A percentile compares a stretch with the other conserved stretches of the same genome.
phyloP scores from a whole-genome alignment of 1,140 invertebrate genomes.

The Drosophila pectinifera region DNA sequence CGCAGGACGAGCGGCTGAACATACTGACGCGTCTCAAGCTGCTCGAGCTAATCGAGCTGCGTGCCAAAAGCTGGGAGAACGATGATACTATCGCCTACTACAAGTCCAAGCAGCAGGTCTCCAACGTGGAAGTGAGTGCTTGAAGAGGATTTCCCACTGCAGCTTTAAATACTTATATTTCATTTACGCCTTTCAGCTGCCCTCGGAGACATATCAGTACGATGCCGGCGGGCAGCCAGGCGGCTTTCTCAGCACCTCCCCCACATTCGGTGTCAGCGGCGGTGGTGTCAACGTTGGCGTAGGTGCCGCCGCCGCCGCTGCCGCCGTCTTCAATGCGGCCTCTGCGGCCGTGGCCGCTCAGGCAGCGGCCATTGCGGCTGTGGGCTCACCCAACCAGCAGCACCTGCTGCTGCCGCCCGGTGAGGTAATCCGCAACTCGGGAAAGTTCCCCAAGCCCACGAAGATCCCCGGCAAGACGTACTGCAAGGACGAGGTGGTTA shows the following conservation, averaged over 20 bases:
- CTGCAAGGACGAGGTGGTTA: constrained; percentile 96
- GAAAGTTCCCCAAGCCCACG: constrained; percentile 94
- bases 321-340: constrained; percentile 73
- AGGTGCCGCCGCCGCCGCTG: constrained; percentile 56
- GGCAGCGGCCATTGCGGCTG: constrained; percentile 79
- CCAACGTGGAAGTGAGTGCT: constrained; percentile 90
- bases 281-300: constrained; percentile 51
- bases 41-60: constrained; percentile 94
- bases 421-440: constrained; percentile 94
- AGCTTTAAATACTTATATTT: neutral
- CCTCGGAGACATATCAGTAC: constrained; percentile 71
- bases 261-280: constrained; percentile 78
- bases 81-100: constrained; percentile 94
- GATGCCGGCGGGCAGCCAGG: constrained; percentile 68
- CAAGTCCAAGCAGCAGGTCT: constrained; percentile 89
- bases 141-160: too few relatives aligned
- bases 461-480: constrained; percentile 96
- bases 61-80: constrained; percentile 93
- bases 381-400: constrained; percentile 80
- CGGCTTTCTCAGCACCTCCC: constrained; percentile 84
- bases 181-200: constrained; percentile 41
- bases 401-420: constrained; percentile 89
- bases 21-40: constrained; percentile 92
- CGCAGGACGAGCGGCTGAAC: constrained; percentile 92
- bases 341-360: constrained; percentile 72